Evolutionary conservation across 2,113 vertebrate species (phyloP), one percentile per base, ranked within the genome.

Genomic region (Tretioscincus oriximinensis): DNA sequence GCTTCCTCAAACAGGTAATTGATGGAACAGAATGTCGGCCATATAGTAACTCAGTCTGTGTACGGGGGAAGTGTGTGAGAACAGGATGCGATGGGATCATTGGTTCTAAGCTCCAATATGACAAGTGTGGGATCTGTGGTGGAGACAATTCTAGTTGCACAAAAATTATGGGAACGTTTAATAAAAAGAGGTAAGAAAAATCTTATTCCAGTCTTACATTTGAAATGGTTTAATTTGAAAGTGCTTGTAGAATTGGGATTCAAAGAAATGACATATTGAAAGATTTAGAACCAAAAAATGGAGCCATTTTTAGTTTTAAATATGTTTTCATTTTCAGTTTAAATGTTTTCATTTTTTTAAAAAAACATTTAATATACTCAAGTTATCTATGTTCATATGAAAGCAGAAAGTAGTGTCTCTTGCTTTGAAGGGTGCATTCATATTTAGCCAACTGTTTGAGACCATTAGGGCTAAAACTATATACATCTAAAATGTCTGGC

Each of bases 1-100:
- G 1, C 76, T 84, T 88, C 16, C 41, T 81, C 80, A n/a, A 64
- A 7, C 90, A 99, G 98, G 98, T 99, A 81, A 94, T 93, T 0
- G 98, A 99, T 54, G 98, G 98, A 24, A 99, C 98, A 0, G 97
- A 99, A 84, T 99, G 98, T 77, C 94, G 98, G 6, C 98, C 98
- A 0, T 96, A 96, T 89, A 99, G 98, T 90, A 98, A 97, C 84
- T 99, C 98, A 0, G 95, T 99, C 29, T 99, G 98, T 1, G 98
- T 99, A 69, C 96, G 96, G 76, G 98, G 98, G 26, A 98, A 97
- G 79, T 99, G 98, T 51, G 92, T 99, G 2, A 95, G 97, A 1
- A 99, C 98, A 0, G 98, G 98, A 71, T 99, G 98, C 0, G 98
- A 99, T 0, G 96, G 97, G 79, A 98, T 99, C 92, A 99, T 99